Percentiles rank a stretch among this genome's conserved stretches.
phyloP scores from a whole-genome alignment of 2,888 invertebrate species.

The Hemistola chrysoprasaria region DNA sequence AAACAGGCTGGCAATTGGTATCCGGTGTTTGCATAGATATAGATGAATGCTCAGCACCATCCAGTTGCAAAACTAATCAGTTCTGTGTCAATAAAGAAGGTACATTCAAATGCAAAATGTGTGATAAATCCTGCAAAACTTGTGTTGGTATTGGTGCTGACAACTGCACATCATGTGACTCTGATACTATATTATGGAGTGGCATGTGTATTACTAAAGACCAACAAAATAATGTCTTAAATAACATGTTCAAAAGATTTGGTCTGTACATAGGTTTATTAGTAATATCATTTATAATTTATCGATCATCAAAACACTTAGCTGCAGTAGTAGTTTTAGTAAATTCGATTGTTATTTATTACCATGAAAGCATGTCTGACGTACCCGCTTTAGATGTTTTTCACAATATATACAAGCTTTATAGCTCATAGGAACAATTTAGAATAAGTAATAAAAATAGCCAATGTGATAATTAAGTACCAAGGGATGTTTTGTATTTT shows the following conservation, averaged over 20 bases:
- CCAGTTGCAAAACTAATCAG: conserved; percentile 83
- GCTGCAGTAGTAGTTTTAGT: conserved; percentile 46
- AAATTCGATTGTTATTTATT: conserved; percentile 52
- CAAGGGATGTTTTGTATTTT: too few relatives aligned
- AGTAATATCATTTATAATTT: conserved; percentile 28
- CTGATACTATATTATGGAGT: conserved; percentile 47
- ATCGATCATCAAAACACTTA: conserved; percentile 17
- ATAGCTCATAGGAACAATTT: conserved; percentile 3
- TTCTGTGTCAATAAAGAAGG: conserved; percentile 95
- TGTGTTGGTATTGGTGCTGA: conserved; percentile 93
- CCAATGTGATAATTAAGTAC: too few relatives aligned
- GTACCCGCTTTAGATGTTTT: conserved; percentile 34
- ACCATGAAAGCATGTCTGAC: conserved; percentile 44
- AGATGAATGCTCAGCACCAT: conserved; percentile 87
- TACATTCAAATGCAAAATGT: conserved; percentile 88
- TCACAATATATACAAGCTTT: too few relatives aligned
- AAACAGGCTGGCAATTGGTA: conserved; percentile 87
- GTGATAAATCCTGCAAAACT: conserved; percentile 91
- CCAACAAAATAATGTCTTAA: conserved; percentile 45
- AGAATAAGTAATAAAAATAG: too few relatives aligned
- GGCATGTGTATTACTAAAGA: conserved; percentile 56
- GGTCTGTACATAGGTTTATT: conserved; percentile 52
- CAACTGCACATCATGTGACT: conserved; percentile 91
- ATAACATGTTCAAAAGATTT: conserved; percentile 42
- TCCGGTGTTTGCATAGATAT: conserved; percentile 90